These are phyloP conservation scores for Anas acuta DNA, from an alignment of 2,797 vertebrate species.

Conservation along the genomic window DNA sequence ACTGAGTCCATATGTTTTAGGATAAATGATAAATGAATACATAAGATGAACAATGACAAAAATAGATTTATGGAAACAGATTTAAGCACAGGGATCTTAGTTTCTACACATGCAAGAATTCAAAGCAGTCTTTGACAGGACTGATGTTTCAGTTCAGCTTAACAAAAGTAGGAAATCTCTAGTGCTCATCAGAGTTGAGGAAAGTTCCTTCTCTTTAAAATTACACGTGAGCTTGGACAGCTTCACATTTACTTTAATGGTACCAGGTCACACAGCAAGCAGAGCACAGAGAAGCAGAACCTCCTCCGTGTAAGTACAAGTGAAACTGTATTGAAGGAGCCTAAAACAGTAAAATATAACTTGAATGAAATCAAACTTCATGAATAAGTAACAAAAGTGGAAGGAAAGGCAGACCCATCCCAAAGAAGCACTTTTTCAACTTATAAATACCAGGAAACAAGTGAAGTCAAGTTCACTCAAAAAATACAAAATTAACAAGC, in stretches of 20 bases:
- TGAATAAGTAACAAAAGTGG: not conserved
- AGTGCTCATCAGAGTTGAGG: not conserved
- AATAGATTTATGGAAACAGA: not conserved
- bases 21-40: not conserved
- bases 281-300: not conserved
- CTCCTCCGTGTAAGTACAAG: not conserved
- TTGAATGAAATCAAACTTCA: not conserved
- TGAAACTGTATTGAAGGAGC: not conserved
- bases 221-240: not conserved
- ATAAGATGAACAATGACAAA: not conserved
- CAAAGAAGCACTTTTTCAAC: not conserved
- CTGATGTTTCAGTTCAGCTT: not conserved
- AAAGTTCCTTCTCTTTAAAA: not conserved
- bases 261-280: not conserved
- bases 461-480: not conserved
- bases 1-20: not conserved
- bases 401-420: not conserved
- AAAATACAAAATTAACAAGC: not conserved
- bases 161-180: not conserved
- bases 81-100: not conserved
- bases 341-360: not conserved
- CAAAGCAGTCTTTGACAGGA: not conserved
- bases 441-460: not conserved
- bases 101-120: not conserved
- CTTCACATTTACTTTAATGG: not conserved